A percentile compares a stretch with the other conserved stretches of the same genome.
Conservation (phyloP, 1,140 invertebrate species). For the Macrobrachium rosenbergii region DNA sequence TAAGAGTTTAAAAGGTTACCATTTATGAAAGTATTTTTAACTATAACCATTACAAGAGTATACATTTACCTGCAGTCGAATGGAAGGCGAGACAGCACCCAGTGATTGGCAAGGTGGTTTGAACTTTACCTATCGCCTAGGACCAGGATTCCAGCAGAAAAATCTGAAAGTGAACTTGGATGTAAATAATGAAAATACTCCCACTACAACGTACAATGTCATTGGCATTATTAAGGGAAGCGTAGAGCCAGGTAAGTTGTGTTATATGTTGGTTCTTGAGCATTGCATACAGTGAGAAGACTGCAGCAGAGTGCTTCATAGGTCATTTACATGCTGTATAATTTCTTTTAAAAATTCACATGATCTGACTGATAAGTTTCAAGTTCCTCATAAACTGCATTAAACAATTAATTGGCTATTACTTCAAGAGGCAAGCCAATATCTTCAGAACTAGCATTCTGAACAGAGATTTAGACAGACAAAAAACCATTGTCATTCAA, state of each 20-base stretch:
- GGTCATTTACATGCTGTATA: neutral
- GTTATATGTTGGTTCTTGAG: neutral
- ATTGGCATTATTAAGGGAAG: conserved; percentile 71
- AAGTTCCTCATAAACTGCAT: too few species aligned
- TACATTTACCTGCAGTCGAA: neutral
- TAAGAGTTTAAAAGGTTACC: too few species aligned
- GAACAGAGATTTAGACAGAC: neutral
- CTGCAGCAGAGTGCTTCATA: neutral
- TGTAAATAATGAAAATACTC: conserved; percentile 67
- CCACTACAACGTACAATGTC: conserved; percentile 71
- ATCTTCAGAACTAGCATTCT: neutral
- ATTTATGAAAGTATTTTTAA: too few species aligned
- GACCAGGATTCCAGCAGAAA: conserved; percentile 70
- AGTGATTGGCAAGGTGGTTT: conserved; percentile 71
- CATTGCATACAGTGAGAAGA: too few species aligned
- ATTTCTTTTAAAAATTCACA: neutral
- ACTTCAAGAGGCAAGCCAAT: too few species aligned
- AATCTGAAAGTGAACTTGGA: conserved; percentile 66
- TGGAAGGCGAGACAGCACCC: conserved; percentile 68
- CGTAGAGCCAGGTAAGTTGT: conserved; percentile 70
- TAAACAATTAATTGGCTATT: too few species aligned
- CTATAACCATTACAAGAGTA: too few species aligned
- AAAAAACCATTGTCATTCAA: too few species aligned
- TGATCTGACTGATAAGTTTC: neutral
- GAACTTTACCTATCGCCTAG: conserved; percentile 71